Conservation (phyloP, 2,888 invertebrate genomes). For the Napeogenes inachia region DNA sequence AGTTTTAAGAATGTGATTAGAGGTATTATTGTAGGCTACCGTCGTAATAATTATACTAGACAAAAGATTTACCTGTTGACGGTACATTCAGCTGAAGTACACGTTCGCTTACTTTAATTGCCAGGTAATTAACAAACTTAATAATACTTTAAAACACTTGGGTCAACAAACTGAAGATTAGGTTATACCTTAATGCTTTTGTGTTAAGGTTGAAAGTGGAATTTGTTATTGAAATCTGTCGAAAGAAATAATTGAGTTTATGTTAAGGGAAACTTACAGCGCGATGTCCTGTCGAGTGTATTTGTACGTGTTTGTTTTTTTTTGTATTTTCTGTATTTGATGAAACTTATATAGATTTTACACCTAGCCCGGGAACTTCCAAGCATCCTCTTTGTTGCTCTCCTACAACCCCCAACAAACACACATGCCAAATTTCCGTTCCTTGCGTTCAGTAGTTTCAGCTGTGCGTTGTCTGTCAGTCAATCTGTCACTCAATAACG, state of each 20-base stretch:
- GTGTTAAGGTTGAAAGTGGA: constrained; percentile 6
- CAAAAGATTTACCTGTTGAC: constrained; percentile 1
- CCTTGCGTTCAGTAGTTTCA: no score
- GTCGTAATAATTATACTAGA: neutral
- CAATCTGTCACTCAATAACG: no score
- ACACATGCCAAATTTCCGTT: no score
- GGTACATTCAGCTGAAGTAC: constrained; percentile 4
- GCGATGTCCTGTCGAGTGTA: constrained; percentile 8
- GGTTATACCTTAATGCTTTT: constrained; percentile 7
- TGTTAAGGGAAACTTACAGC: constrained; percentile 15
- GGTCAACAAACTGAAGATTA: constrained; percentile 16
- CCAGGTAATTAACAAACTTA: constrained; percentile 15
- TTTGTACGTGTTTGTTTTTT: neutral
- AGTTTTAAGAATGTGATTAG: neutral
- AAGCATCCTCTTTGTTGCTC: no score
- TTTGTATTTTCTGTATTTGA: neutral
- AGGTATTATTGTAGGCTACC: neutral
- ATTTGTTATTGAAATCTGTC: neutral
- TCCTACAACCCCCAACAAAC: no score
- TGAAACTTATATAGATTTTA: neutral
- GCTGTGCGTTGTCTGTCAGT: no score
- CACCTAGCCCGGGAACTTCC: no score
- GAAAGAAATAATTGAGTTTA: constrained; percentile 19
- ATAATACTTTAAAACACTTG: constrained; percentile 16
- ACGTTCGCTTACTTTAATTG: constrained; percentile 15